A percentile compares a stretch with the other conserved stretches of the same genome.
Conservation (phyloP, 1,140 invertebrate genomes). For the Drosophila insularis region DNA sequence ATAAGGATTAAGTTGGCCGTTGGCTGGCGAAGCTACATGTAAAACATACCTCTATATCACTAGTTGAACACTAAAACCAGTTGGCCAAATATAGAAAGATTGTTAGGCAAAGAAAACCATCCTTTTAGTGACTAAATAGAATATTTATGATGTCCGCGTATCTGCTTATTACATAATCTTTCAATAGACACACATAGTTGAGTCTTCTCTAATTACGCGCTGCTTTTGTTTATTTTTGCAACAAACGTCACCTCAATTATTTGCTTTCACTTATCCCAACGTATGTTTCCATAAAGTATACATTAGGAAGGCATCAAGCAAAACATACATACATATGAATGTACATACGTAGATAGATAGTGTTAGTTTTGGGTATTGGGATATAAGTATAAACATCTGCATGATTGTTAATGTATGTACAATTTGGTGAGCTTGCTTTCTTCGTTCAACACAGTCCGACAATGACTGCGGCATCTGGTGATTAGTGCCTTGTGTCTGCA, state of each 20-base stretch:
- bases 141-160: not conserved
- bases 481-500: slow-evolving; percentile 44
- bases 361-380: slow-evolving; percentile 27
- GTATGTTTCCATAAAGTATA: slow-evolving; percentile 57
- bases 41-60: no score
- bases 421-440: slow-evolving; percentile 40
- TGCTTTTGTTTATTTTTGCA: slow-evolving; percentile 66
- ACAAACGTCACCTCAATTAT: slow-evolving; percentile 72
- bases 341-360: not conserved
- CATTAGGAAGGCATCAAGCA: slow-evolving; percentile 24
- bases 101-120: not conserved
- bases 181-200: not conserved
- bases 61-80: no score
- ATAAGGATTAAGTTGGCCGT: no score
- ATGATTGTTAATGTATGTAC: slow-evolving; percentile 23
- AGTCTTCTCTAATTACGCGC: slow-evolving; percentile 34
- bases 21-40: no score
- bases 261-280: slow-evolving; percentile 73
- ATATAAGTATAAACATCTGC: slow-evolving; percentile 17
- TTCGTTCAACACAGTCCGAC: slow-evolving; percentile 29
- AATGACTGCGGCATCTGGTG: slow-evolving; percentile 62
- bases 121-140: not conserved
- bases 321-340: not conserved
- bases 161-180: not conserved
- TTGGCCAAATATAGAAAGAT: not conserved